Conservation (phyloP, 2,113 vertebrate genomes). For the Epinephelus cyanopodus region DNA sequence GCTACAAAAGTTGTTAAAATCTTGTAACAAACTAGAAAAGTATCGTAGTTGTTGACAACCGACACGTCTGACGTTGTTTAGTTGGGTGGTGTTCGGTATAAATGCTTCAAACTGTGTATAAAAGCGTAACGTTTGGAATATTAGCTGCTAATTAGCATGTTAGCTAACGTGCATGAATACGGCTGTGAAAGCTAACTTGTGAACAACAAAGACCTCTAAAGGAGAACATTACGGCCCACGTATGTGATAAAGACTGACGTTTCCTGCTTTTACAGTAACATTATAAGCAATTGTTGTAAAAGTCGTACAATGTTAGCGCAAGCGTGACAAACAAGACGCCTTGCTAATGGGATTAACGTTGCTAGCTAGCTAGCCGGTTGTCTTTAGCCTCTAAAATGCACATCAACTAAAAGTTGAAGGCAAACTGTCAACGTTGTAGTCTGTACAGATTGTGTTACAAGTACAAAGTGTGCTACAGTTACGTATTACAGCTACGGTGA, state of each 20-base stretch:
- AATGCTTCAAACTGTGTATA: not conserved
- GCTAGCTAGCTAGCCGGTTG: conserved; percentile 22
- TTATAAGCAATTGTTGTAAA: not conserved
- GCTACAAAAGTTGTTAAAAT: conserved; percentile 32
- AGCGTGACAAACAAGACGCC: not conserved
- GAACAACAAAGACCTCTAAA: not conserved
- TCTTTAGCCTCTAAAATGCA: conserved; percentile 2
- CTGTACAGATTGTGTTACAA: not conserved
- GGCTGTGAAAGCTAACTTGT: not conserved
- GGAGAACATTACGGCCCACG: accelerated
- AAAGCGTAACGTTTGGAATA: not conserved
- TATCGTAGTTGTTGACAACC: accelerated
- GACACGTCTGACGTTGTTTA: not conserved
- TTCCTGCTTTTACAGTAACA: too few relatives aligned
- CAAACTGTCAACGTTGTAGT: not conserved
- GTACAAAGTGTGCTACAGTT: not conserved
- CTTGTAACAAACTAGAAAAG: not conserved
- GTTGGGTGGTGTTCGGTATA: not conserved
- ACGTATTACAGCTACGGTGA: not conserved
- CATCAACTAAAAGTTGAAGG: not conserved
- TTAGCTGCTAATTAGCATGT: conserved; percentile 76
- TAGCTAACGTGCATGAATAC: conserved; percentile 33
- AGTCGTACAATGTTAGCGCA: not conserved
- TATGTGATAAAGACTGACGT: accelerated
- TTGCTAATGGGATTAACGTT: conserved; percentile 48